These are phyloP conservation scores for Conus canariensis DNA, from an alignment of 2,888 invertebrate species.

Conservation along the genomic window DNA sequence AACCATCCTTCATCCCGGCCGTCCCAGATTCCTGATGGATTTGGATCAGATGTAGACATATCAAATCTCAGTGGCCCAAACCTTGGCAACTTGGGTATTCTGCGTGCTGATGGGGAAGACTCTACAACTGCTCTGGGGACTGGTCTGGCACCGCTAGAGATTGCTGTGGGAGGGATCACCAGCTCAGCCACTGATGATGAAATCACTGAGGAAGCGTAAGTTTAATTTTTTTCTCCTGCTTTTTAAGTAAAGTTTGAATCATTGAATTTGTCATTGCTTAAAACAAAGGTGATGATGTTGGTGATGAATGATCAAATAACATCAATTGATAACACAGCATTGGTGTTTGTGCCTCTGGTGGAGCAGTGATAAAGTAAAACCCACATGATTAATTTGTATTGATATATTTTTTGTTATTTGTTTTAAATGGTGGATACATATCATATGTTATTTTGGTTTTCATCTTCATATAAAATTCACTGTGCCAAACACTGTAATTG, in stretches of 20 bases:
- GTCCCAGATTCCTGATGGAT: neutral
- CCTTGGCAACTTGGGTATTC: neutral
- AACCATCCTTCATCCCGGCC: neutral
- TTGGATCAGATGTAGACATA: neutral
- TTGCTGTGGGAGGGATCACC: slow-evolving; percentile 36
- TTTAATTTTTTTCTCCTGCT: neutral
- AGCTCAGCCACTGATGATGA: slow-evolving; percentile 27
- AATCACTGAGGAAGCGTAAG: slow-evolving; percentile 41
- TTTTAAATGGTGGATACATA: too few relatives aligned
- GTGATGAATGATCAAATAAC: too few relatives aligned
- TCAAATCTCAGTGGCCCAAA: neutral
- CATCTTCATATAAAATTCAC: too few relatives aligned
- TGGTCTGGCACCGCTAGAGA: slow-evolving; percentile 38
- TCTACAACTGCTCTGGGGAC: neutral
- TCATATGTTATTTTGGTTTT: too few relatives aligned
- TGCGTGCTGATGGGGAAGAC: slow-evolving; percentile 6
- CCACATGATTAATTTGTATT: too few relatives aligned
- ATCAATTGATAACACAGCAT: too few relatives aligned
- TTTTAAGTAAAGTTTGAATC: neutral
- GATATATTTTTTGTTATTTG: too few relatives aligned
- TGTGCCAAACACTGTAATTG: too few relatives aligned
- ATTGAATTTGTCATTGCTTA: too few relatives aligned
- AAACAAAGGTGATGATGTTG: too few relatives aligned
- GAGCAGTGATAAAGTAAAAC: too few relatives aligned
- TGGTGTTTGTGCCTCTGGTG: too few relatives aligned